Conservation (phyloP, 2,888 invertebrate species). For the Calephelis perditalis region DNA sequence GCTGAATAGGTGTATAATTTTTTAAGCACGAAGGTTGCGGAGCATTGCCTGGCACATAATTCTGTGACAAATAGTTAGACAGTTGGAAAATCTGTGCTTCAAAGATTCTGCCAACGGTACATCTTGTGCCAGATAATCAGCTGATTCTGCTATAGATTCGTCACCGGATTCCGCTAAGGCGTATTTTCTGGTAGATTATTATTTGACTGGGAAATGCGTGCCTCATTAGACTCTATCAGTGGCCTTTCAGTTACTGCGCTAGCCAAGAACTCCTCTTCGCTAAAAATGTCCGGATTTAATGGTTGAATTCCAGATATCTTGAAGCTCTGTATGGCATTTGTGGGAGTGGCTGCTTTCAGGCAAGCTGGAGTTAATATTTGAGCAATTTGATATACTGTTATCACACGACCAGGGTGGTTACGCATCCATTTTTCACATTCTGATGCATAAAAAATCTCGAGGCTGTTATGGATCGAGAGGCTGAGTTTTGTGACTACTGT, state of each 20-base stretch:
- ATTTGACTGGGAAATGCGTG: conserved; percentile 2
- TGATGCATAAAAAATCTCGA: conserved; percentile 29
- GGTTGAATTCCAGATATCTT: conserved; percentile 7
- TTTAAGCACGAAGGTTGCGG: not conserved
- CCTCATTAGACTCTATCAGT: conserved; percentile 3
- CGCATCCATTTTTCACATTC: conserved; percentile 33
- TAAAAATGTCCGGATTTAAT: conserved; percentile 1
- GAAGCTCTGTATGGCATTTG: conserved; percentile 3
- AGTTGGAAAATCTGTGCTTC: conserved; percentile 1
- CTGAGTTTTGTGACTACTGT: conserved; percentile 25
- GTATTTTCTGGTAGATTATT: conserved; percentile 3
- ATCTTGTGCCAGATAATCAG: not conserved
- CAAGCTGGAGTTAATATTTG: conserved; percentile 4
- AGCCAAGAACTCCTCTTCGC: not conserved
- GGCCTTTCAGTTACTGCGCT: conserved; percentile 4
- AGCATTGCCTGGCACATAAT: not conserved
- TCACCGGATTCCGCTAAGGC: too few species aligned
- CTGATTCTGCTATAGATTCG: conserved; percentile 3
- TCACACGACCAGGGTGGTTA: conserved; percentile 32
- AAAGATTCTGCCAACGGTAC: conserved; percentile 1
- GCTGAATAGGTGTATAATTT: conserved; percentile 2
- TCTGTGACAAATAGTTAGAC: conserved; percentile 3
- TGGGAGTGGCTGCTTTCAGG: conserved; percentile 6
- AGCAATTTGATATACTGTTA: conserved; percentile 15
- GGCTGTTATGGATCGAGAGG: conserved; percentile 26